Evolutionary conservation across 2,113 vertebrate genomes (phyloP), one percentile per base, ranked within the genome.

Genomic region (Platysternon megacephalum): DNA sequence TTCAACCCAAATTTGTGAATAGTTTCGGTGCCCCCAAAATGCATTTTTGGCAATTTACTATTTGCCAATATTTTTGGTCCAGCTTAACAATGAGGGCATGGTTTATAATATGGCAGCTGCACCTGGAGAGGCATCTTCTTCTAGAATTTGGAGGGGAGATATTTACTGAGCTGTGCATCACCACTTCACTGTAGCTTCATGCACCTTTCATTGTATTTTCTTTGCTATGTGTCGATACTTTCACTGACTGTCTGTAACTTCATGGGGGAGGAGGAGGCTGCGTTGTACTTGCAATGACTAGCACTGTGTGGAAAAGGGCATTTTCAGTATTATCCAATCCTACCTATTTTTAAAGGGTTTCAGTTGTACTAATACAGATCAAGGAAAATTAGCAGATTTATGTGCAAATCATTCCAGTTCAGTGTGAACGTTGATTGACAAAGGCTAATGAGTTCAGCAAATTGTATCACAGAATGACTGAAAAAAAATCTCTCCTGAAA

Each of bases 401-500:
- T 52, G 42, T 48, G 72, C 39, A 94, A 72, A 96, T 86, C 2
- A 72, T 89, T 82, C 82, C 68, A 52, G 76, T 84, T 82, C 58
- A 56, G 51, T 56, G 80, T 89, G 90, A 91, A 42, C 49, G 52
- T 78, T 94, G 88, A 86, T 78, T 91, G 92, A 94, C 61, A 44
- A 61, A 82, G 48, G 83, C 55, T 89, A 82, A 78, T 48, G 52
- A 88, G 61, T 82, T 96, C 90, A 91, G 85, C 39, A 93, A 51
- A 89, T 87, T 89, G 55, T 55, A 85, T 90, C 74, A 93, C 76
- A 86, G 76, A 94, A 76, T 65, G 91, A 84, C n/a, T 79, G 84
- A 87, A 89, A 81, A 81, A 90, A 91, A 79, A 53, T 96, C 87
- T 74, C 51, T 85, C 42, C 79, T 85, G 76, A 48, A 94, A 94